Conservation (phyloP, 2,888 invertebrate species). For the Endotricha flammealis region DNA sequence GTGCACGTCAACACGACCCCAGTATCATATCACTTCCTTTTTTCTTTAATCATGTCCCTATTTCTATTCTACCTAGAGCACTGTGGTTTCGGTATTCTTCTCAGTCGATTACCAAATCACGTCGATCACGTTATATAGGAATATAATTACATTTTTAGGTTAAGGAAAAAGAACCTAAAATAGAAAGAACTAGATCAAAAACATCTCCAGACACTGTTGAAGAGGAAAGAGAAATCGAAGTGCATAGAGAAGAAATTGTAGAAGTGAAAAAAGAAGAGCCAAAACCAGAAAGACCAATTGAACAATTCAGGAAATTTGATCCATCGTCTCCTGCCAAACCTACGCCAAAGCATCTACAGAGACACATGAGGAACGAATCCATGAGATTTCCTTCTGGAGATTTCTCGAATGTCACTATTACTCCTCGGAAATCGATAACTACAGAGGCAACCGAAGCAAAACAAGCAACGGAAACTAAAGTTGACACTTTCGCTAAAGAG, state of each 20-base stretch:
- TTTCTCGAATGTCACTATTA: constrained; percentile 71
- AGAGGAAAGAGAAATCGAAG: constrained; percentile 45
- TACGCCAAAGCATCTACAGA: constrained; percentile 72
- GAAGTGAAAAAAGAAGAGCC: constrained; percentile 50
- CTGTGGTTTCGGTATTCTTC: too few relatives aligned
- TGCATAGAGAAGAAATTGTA: constrained; percentile 31
- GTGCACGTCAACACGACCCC: too few relatives aligned
- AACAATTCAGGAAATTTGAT: constrained; percentile 66
- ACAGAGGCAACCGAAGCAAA: constrained; percentile 68
- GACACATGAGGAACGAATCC: constrained; percentile 74
- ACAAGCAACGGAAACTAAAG: constrained; percentile 41
- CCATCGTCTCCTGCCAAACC: constrained; percentile 69
- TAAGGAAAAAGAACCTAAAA: constrained; percentile 57
- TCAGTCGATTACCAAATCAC: too few relatives aligned
- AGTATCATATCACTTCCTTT: too few relatives aligned
- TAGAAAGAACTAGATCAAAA: constrained; percentile 60
- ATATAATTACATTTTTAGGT: constrained; percentile 39
- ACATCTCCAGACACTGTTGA: constrained; percentile 56
- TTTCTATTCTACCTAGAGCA: too few relatives aligned
- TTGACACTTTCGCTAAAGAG: constrained; percentile 50
- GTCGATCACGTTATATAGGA: too few relatives aligned
- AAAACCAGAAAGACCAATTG: constrained; percentile 53
- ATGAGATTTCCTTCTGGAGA: constrained; percentile 76
- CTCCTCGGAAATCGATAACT: constrained; percentile 60
- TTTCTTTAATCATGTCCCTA: too few relatives aligned